A percentile compares a stretch with the other conserved stretches of the same genome.
Conservation (phyloP, 2,888 invertebrate species). For the Capitulum mitella region DNA sequence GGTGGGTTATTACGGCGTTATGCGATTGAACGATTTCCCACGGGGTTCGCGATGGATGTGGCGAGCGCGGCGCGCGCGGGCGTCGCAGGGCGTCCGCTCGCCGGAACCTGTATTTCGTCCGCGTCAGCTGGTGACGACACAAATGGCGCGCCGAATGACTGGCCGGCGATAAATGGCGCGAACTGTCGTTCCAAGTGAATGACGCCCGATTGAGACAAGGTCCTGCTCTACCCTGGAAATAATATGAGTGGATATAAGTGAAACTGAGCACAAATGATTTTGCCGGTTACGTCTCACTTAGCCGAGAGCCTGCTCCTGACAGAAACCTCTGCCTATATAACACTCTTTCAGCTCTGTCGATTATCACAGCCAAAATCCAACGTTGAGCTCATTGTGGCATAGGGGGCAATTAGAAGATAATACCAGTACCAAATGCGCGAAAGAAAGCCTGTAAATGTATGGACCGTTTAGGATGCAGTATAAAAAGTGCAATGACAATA, state of each 20-base stretch:
- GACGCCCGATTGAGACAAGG: neutral
- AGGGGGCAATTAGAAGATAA: too few relatives aligned
- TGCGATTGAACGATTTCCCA: constrained; percentile 17
- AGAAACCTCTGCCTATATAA: too few relatives aligned
- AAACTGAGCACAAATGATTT: neutral
- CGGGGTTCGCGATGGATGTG: neutral
- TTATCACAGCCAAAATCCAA: too few relatives aligned
- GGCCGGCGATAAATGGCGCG: neutral
- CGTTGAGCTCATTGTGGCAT: too few relatives aligned
- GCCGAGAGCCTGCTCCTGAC: neutral
- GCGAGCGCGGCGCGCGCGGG: neutral
- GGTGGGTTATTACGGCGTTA: constrained; percentile 9
- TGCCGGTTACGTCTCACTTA: neutral
- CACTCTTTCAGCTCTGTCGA: too few relatives aligned
- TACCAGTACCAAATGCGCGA: too few relatives aligned
- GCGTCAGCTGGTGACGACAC: neutral
- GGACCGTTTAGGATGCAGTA: too few relatives aligned
- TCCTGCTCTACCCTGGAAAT: neutral
- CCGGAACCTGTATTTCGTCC: neutral
- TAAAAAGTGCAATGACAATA: too few relatives aligned
- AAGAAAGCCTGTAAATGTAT: too few relatives aligned
- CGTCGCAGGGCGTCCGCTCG: neutral
- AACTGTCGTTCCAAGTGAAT: neutral
- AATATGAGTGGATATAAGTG: neutral
- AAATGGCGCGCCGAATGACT: neutral